Percentiles rank a stretch among this genome's conserved stretches.
Evolutionary conservation across 2,888 invertebrate species (phyloP).

Genomic region (Melieria omissa): DNA sequence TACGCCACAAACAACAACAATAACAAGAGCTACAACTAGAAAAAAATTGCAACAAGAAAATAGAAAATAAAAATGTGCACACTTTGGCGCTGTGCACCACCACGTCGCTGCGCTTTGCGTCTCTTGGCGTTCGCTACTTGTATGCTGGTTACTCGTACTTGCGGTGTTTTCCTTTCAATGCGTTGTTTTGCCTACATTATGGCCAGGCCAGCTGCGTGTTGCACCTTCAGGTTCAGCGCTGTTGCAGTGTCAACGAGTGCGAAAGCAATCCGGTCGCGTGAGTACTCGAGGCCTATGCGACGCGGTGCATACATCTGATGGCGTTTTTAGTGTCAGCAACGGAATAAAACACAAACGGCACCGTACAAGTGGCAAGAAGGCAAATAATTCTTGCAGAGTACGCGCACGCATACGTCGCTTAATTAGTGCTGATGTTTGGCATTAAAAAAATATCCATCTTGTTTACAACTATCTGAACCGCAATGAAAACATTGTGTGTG

Average conservation of each 20-base stretch:
- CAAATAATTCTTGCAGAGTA: too few relatives aligned
- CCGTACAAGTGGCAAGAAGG: too few relatives aligned
- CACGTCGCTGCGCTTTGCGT: background rate
- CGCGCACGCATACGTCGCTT: too few relatives aligned
- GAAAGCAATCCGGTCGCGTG: background rate
- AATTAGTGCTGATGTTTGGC: too few relatives aligned
- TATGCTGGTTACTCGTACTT: background rate
- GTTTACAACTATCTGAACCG: too few relatives aligned
- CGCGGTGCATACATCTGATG: too few relatives aligned
- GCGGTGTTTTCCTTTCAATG: background rate
- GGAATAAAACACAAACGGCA: too few relatives aligned
- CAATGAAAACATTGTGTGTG: too few relatives aligned
- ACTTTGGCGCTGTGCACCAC: background rate
- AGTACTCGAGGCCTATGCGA: too few relatives aligned
- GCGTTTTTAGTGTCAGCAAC: too few relatives aligned
- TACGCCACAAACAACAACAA: background rate
- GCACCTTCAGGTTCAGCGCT: slow-evolving; percentile 5
- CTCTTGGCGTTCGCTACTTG: background rate
- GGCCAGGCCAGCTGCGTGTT: background rate
- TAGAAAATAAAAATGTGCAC: background rate
- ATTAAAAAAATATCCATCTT: too few relatives aligned
- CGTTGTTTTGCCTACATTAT: background rate
- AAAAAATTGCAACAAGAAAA: background rate
- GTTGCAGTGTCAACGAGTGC: slow-evolving; percentile 2
- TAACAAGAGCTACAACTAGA: background rate